Conservation (phyloP, 64 coral and sea anemone species). For the Pocillopora damicornis region DNA sequence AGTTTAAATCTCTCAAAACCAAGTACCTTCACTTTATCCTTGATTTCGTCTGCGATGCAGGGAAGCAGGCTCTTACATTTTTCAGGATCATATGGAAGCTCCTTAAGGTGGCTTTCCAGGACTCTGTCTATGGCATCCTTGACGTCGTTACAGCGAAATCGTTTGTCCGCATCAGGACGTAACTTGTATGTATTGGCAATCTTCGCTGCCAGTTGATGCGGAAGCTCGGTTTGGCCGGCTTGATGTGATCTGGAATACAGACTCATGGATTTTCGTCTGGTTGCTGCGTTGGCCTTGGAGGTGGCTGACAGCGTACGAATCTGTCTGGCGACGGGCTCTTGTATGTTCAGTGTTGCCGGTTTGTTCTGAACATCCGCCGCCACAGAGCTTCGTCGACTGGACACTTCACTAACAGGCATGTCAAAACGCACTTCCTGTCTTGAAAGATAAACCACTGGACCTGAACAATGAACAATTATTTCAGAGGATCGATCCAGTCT, state of each 20-base stretch:
- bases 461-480: neutral
- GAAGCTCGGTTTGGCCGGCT: neutral
- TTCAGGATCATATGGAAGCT: slow-evolving; percentile 36
- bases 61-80: slow-evolving; percentile 33
- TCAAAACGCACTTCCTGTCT: neutral
- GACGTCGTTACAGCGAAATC: slow-evolving; percentile 43
- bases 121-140: slow-evolving; percentile 47
- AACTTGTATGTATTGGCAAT: slow-evolving; percentile 43
- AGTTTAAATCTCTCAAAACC: slow-evolving; percentile 67
- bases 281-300: neutral
- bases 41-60: slow-evolving; percentile 58
- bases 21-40: slow-evolving; percentile 50
- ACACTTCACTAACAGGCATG: slow-evolving; percentile 28
- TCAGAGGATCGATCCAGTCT: neutral
- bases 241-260: slow-evolving; percentile 5
- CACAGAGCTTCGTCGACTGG: slow-evolving; percentile 19
- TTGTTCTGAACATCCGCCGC: neutral
- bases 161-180: slow-evolving; percentile 26
- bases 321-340: neutral
- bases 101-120: slow-evolving; percentile 37
- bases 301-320: neutral
- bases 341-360: slow-evolving; percentile 2
- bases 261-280: slow-evolving; percentile 1
- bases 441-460: too few relatives aligned
- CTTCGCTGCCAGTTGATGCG: neutral